Evolutionary conservation across 1,140 invertebrate species (phyloP).

Genomic region (Globodera rostochiensis): DNA sequence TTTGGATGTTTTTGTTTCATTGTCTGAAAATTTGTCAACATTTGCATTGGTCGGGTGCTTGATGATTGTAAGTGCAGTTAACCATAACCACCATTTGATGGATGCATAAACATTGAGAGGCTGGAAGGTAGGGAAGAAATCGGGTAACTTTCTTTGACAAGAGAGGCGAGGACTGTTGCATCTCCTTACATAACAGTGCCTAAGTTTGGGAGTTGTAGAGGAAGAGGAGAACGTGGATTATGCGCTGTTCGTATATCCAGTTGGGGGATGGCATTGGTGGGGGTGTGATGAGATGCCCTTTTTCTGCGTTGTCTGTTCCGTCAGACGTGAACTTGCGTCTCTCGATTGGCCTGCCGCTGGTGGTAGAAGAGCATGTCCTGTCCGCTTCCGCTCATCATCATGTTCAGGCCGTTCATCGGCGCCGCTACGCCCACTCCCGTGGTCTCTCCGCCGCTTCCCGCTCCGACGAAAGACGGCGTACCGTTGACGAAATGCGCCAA

Average conservation of each 20-base stretch:
- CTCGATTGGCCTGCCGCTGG: conserved; percentile 1
- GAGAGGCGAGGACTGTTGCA: not conserved
- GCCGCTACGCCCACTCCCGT: not conserved
- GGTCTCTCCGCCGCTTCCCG: not conserved
- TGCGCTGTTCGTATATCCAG: not conserved
- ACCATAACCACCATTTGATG: too few relatives aligned
- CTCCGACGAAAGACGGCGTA: not conserved
- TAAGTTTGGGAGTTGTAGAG: not conserved
- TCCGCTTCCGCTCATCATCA: not conserved
- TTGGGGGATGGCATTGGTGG: not conserved
- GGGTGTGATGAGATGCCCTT: not conserved
- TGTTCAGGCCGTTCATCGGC: not conserved
- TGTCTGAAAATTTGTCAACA: too few relatives aligned
- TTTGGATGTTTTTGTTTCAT: too few relatives aligned
- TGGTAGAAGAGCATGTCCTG: conserved; percentile 9
- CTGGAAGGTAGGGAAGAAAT: too few relatives aligned
- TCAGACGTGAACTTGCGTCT: conserved; percentile 16
- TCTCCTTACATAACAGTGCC: not conserved
- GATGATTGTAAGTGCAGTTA: too few relatives aligned
- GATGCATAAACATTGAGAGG: too few relatives aligned
- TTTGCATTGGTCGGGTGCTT: too few relatives aligned
- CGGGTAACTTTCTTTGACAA: not conserved
- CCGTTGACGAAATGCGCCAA: not conserved
- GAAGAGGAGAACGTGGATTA: not conserved
- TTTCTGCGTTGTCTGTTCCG: not conserved